Evolutionary conservation across 2,797 vertebrate genomes (phyloP).

Genomic region (Gastrophryne carolinensis): DNA sequence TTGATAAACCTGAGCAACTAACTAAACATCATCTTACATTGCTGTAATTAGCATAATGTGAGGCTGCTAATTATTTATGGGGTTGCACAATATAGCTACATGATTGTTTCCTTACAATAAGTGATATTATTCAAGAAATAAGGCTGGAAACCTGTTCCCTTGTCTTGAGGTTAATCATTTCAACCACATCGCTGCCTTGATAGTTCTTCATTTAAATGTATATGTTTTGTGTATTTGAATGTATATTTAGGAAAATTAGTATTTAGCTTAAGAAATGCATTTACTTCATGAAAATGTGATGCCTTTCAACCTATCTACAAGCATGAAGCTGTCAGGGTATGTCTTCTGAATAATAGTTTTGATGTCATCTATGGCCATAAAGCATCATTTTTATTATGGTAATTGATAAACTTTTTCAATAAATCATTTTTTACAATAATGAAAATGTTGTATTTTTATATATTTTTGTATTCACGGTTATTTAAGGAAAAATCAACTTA

Average conservation of each 20-base stretch:
- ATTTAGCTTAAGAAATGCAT: not conserved
- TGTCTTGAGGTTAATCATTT: not conserved
- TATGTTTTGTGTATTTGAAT: constrained; percentile 1
- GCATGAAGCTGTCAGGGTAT: not conserved
- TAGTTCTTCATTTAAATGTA: not conserved
- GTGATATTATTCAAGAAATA: not conserved
- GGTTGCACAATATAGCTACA: not conserved
- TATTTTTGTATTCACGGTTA: too few species aligned
- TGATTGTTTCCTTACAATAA: not conserved
- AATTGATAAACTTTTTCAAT: constrained; percentile 8
- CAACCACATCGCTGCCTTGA: not conserved
- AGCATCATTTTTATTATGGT: not conserved
- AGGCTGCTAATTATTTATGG: too few species aligned
- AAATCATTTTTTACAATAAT: constrained; percentile 11
- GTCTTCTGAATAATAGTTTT: not conserved
- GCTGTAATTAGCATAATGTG: not conserved
- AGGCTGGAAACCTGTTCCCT: not conserved
- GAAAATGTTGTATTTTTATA: not conserved
- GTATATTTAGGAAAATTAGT: not conserved
- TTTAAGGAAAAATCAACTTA: too few species aligned
- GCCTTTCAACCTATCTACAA: not conserved
- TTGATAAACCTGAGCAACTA: too few species aligned
- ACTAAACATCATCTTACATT: too few species aligned
- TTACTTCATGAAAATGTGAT: not conserved
- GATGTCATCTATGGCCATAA: not conserved